Evolutionary conservation across 2,888 invertebrate species (phyloP).

Genomic region (Lasioglossum villosulum): DNA sequence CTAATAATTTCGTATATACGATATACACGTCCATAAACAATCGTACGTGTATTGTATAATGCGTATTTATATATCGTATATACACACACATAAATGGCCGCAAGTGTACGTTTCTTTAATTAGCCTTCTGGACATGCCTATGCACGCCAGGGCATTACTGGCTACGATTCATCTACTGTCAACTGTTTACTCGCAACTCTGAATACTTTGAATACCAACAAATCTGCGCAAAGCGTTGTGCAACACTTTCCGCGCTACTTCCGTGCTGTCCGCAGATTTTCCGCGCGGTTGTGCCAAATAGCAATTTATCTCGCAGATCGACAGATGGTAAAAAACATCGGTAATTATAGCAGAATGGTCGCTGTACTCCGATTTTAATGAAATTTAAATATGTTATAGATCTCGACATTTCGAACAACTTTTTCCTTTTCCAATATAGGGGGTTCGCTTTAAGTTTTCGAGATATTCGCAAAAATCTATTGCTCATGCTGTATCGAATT

Average conservation of each 20-base stretch:
- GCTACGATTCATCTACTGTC: slow-evolving; percentile 33
- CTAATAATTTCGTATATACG: slow-evolving; percentile 32
- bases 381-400: too few relatives aligned
- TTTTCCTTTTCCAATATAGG: too few relatives aligned
- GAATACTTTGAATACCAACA: slow-evolving; percentile 18
- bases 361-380: too few relatives aligned
- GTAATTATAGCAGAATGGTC: too few relatives aligned
- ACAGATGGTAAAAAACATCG: neutral
- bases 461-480: too few relatives aligned
- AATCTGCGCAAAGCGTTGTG: neutral
- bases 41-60: neutral
- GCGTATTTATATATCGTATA: neutral
- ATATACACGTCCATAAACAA: slow-evolving; percentile 3
- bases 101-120: slow-evolving; percentile 29
- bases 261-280: neutral
- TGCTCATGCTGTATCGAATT: too few relatives aligned
- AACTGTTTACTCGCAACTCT: slow-evolving; percentile 22
- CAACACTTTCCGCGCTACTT: slow-evolving; percentile 13
- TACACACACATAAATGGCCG: neutral
- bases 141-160: slow-evolving; percentile 15
- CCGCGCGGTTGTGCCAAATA: neutral
- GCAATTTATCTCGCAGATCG: neutral
- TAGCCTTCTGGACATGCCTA: slow-evolving; percentile 46
- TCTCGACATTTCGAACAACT: too few relatives aligned
- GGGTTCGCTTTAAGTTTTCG: too few relatives aligned